phyloP scores from a whole-genome alignment of 2,113 vertebrate species.

The Callipepla californica region DNA sequence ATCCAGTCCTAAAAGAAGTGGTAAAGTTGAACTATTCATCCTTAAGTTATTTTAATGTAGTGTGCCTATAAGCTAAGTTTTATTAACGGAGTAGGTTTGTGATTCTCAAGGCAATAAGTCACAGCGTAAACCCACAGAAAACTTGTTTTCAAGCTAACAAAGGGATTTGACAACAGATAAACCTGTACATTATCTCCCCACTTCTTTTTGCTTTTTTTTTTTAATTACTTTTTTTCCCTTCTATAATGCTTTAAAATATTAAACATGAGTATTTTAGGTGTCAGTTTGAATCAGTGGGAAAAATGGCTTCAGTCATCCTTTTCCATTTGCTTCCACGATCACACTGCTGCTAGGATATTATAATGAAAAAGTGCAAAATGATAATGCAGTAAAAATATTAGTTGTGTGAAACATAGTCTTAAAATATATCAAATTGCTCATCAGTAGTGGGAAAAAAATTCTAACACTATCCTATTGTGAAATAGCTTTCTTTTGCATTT shows the following conservation, averaged over 20 bases:
- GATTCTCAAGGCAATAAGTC: slow-evolving; percentile 2
- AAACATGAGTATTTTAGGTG: not conserved
- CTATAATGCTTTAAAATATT: not conserved
- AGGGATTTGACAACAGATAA: not conserved
- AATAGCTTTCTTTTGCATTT: not conserved
- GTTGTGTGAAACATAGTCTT: not conserved
- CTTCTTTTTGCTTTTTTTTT: not conserved
- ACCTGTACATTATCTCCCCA: not conserved
- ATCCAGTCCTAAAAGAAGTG: slow-evolving; percentile 55
- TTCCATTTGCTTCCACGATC: not conserved
- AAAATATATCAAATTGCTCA: not conserved
- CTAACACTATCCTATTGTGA: not conserved
- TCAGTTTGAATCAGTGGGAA: not conserved
- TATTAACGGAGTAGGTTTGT: slow-evolving; percentile 21
- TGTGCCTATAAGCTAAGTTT: slow-evolving; percentile 2
- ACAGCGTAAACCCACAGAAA: not conserved
- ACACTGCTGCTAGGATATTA: not conserved
- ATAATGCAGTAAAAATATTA: not conserved
- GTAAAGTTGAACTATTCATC: slow-evolving; percentile 44
- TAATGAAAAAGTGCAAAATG: not conserved
- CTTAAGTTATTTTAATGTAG: slow-evolving; percentile 49
- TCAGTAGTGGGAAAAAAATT: not conserved
- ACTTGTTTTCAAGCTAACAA: slow-evolving; percentile 8
- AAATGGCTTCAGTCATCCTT: not conserved
- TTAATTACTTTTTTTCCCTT: not conserved